A percentile compares a stretch with the other conserved stretches of the same genome.
phyloP scores from a whole-genome alignment of 2,113 vertebrate genomes.

The Thalassarche chlororhynchos region DNA sequence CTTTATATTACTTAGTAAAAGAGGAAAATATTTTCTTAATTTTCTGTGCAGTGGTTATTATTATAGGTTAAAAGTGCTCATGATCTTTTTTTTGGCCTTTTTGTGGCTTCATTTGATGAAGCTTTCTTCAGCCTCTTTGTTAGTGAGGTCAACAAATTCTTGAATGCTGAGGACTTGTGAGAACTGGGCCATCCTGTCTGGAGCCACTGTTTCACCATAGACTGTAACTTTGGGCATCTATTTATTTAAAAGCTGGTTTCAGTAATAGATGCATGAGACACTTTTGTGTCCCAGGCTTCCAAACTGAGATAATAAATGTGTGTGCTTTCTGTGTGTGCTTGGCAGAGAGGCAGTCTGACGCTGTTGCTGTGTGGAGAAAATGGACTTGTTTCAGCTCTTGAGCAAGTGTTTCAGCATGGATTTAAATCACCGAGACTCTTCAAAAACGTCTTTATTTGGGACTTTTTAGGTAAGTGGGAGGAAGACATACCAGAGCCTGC shows the following conservation, averaged over 20 bases:
- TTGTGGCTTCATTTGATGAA: background rate
- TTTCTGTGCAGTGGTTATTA: background rate
- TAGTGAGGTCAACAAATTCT: background rate
- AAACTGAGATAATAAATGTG: background rate
- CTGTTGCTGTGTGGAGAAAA: slow-evolving; percentile 95
- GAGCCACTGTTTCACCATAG: background rate
- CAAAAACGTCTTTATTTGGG: slow-evolving; percentile 99
- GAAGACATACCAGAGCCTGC: background rate
- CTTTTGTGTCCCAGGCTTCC: background rate
- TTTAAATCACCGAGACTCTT: slow-evolving; percentile 97
- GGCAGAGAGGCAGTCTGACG: slow-evolving; percentile 91
- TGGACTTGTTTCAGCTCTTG: slow-evolving; percentile 94
- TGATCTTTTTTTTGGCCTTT: background rate
- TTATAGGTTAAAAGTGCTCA: background rate
- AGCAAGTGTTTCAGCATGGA: slow-evolving; percentile 97
- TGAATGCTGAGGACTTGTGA: background rate
- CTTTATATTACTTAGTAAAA: background rate
- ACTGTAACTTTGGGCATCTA: background rate
- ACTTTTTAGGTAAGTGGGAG: slow-evolving; percentile 89
- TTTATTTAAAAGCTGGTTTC: background rate
- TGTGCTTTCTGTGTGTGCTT: slow-evolving; percentile 22
- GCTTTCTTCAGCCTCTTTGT: background rate
- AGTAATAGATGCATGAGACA: background rate
- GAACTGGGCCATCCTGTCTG: background rate
- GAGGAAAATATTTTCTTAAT: background rate